A percentile compares a stretch with the other conserved stretches of the same genome.
Conservation (phyloP, 2,797 vertebrate species). For the Lacerta viridis region DNA sequence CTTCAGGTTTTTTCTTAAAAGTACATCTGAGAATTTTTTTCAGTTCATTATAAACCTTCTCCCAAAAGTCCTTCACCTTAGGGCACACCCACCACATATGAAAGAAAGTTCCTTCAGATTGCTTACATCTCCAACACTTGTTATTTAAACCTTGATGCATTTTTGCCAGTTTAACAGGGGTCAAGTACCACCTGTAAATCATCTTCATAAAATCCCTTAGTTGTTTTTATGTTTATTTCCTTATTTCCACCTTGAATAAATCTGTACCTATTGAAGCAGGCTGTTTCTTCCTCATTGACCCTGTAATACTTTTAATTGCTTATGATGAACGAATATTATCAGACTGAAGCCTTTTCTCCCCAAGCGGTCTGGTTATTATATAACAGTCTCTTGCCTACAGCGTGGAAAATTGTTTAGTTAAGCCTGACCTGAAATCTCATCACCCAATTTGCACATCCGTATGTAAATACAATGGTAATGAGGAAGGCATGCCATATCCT, state of each 20-base stretch:
- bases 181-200: too few species aligned
- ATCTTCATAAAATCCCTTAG: too few species aligned
- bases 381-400: not conserved
- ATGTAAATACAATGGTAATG: not conserved
- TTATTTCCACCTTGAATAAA: not conserved
- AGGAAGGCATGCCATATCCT: not conserved
- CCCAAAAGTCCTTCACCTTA: too few species aligned
- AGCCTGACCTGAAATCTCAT: conserved; percentile 27
- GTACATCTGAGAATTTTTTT: too few species aligned
- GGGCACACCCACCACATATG: too few species aligned
- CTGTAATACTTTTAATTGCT: not conserved
- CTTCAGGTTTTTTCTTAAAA: too few species aligned
- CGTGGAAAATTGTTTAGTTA: conserved; percentile 24
- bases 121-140: too few species aligned
- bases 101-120: too few species aligned
- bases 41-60: too few species aligned
- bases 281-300: not conserved
- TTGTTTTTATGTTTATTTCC: not conserved
- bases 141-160: too few species aligned
- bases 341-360: not conserved
- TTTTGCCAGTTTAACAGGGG: too few species aligned
- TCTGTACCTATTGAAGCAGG: not conserved
- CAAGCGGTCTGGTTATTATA: not conserved
- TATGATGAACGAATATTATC: conserved; percentile 6
- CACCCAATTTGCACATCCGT: conserved; percentile 3